These are phyloP conservation scores for Drosophila greeni DNA, from an alignment of 2,888 invertebrate species.

Conservation along the genomic window DNA sequence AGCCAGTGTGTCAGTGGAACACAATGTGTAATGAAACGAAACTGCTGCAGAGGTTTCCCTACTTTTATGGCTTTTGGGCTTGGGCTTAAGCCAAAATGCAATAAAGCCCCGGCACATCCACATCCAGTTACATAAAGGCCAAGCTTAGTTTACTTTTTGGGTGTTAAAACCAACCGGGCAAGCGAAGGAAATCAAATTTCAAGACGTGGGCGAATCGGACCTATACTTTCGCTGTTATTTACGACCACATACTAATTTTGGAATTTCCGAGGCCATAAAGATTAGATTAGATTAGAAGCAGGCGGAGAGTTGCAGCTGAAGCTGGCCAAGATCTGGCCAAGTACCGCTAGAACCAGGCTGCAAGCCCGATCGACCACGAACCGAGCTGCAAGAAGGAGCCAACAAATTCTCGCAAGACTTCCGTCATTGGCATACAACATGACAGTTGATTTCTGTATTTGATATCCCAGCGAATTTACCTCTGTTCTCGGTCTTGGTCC, in stretches of 20 bases:
- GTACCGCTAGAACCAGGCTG: slow-evolving; percentile 34
- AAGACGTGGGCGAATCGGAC: slow-evolving; percentile 33
- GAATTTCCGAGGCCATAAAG: slow-evolving; percentile 49
- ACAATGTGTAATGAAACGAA: slow-evolving; percentile 47
- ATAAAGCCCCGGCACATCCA: slow-evolving; percentile 40
- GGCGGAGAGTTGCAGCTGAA: not conserved
- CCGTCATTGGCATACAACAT: slow-evolving; percentile 77
- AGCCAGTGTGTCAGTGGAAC: slow-evolving; percentile 54
- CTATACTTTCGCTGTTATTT: slow-evolving; percentile 62
- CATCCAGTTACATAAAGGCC: slow-evolving; percentile 42
- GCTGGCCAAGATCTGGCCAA: slow-evolving; percentile 6
- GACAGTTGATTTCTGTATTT: slow-evolving; percentile 77
- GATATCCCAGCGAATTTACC: slow-evolving; percentile 75
- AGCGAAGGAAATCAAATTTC: slow-evolving; percentile 18
- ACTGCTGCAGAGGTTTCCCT: slow-evolving; percentile 38
- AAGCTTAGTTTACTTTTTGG: slow-evolving; percentile 14
- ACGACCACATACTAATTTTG: slow-evolving; percentile 50
- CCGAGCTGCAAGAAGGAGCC: slow-evolving; percentile 17
- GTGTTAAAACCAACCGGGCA: slow-evolving; percentile 37
- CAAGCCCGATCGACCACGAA: slow-evolving; percentile 15
- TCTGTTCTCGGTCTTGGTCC: slow-evolving; percentile 29
- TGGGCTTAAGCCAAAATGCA: slow-evolving; percentile 17
- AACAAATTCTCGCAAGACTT: slow-evolving; percentile 63
- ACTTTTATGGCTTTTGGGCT: slow-evolving; percentile 19
- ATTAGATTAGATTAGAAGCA: slow-evolving; percentile 52